Base-by-base conservation (phyloP, 2,113 vertebrate species). In the Puffinus mauretanicus region DNA sequence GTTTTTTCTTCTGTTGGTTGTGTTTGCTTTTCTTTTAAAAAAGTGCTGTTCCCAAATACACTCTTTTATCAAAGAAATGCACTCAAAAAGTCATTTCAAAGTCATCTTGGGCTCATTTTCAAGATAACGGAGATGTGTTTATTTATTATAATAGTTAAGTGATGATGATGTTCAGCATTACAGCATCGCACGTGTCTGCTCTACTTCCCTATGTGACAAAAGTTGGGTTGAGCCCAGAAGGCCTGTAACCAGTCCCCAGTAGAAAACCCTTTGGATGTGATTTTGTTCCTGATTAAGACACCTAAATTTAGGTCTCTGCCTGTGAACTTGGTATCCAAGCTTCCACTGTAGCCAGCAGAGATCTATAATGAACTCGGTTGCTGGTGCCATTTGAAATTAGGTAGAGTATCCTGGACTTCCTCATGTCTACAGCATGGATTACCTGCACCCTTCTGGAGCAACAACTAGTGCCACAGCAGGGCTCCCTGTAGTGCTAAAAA, bases 21-120 rank as follows among this genome's bases (percentile, higher is more conserved):
- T 60, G 16, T 90, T 93, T 93, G 13, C 55, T 92, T 94, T 94
- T 87, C 21, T 61, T 88, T 90, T 40, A 19, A 75, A 72, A 90
- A 87, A 64, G 6, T 60, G 7, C 27, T 84, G 66, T 75, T 87
- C 70, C 44, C 60, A 89, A 66, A 86, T 93, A 80, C 22, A 76
- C 6, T 76, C 20, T 73, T 95, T 65, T 46, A 40, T 93, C 71
- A 84, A 89, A 88, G 86, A 84, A 94, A 79, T 69, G 9, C 22
- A 21, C n/a, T 86, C 16, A 72, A 46, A 95, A 92, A 83, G 67
- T 94, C 2, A 71, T 95, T 97, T 93, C 71, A 91, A 93, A 96
- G 91, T 75, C 85, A 67, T 77, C 36, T 54, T 65, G 38, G 30
- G 42, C 47, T 90, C 84, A 27, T 86, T 95, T 94, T 93, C 24